Base-by-base conservation (phyloP, 2,797 vertebrate genomes). In the Lophius americanus region DNA sequence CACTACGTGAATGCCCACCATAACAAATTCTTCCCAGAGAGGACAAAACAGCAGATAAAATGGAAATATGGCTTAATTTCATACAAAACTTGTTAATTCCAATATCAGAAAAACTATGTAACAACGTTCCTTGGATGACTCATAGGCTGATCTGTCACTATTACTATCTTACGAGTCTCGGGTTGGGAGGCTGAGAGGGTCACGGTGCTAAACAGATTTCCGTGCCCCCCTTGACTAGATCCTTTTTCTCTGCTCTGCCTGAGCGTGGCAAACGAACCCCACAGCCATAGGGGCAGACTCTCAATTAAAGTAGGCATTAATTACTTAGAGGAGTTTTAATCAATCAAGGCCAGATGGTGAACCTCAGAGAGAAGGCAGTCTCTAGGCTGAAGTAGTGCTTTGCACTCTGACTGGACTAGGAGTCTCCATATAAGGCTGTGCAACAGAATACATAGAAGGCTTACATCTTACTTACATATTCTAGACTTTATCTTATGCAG, bases 251-350 rank as follows among this genome's bases (percentile, higher is more conserved):
- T 49, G 60, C 70, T 82, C 75, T 71, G 83, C 51, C 75, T 83
- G 62, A 81, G 83, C 69, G 51, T 66, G 77, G 67, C 63, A 44
- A 80, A 85, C 49, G 37, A 86, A 72, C 59, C 76, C 75, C 63
- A 43, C 73, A 81, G 89, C 89, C 85, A 85, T 78, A 82, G 81
- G 88, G 83, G 54, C 64, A 59, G 83, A 79, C 87, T 92, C 88
- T 88, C 88, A 85, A 91, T 93, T 91, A 92, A 89, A 89, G 84
- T 84, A 75, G 86, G 87, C 87, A 89, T 93, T 90, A 92, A 92
- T 94, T 92, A 93, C 85, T 86, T 86, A 91, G 88, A 88, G 76
- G 85, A 88, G 90, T 82, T 88, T 92, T 91, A 91, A 93, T 93
- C 91, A 92, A 93, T 93, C 88, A 91, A 72, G 83, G 75, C 76